Evolutionary conservation across 2,888 invertebrate species (phyloP), one percentile per base, ranked within the genome.

Genomic region (Troides aeacus): DNA sequence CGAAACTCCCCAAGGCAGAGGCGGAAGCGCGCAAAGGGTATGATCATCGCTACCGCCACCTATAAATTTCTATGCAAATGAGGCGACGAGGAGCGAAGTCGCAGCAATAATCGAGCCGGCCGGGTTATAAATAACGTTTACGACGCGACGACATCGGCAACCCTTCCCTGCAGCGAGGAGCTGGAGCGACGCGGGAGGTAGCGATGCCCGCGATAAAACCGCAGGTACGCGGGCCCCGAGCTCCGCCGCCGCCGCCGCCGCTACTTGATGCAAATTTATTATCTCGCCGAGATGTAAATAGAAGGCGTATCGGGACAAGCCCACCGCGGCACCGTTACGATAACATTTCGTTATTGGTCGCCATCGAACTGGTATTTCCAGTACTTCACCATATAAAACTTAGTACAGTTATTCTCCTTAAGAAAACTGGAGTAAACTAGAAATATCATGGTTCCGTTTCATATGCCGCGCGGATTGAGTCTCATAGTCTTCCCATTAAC

Each of bases 31-130:
- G 78, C 78, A 77, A 74, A 78, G 83, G 83, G 85, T 82, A 81
- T 79, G 79, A 82, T 86, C 81, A 74, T 58, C 53, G 71, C 61
- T 57, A 70, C 70, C 69, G 72, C 78, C 75, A 76, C 76, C 78
- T 84, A 88, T 90, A 89, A 88, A 90, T 89, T 85, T 84, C 81
- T 84, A 90, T 90, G 89, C 88, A 89, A 90, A 91, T 90, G 88
- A 84, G 77, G 80, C 83, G 82, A 77, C 80, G 81, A 82, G 79
- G 82, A 85, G 82, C 81, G 79, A 81, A 82, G 81, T 80, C 80
- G 86, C 80, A 80, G 87, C 82, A 84, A 84, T 88, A 87, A 88
- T 87, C 88, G 86, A 76, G 78, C 53, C 77, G 83, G 79, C 79
- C 80, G 81, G 78, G 80, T 83, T 84, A 84, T 89, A 90, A 90